These are phyloP conservation scores for Scolopax bukidnonensis DNA, from an alignment of 2,797 vertebrate genomes.

Conservation along the genomic window DNA sequence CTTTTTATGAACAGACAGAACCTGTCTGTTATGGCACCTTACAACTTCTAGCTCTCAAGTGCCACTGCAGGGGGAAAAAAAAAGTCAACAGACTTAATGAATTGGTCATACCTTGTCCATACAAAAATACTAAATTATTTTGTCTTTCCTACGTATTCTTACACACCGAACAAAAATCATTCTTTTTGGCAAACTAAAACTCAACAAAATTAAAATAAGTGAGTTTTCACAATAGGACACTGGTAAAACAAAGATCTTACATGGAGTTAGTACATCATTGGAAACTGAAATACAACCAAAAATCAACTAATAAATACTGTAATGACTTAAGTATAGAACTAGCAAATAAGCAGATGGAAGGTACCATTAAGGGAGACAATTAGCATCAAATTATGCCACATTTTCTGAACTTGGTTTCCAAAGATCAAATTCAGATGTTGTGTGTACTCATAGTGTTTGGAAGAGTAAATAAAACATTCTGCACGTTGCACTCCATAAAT, in stretches of 20 bases:
- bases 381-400: slow-evolving; percentile 55
- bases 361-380: slow-evolving; percentile 60
- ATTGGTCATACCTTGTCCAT: not conserved
- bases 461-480: slow-evolving; percentile 76
- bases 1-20: not conserved
- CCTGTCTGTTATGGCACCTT: not conserved
- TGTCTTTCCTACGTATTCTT: not conserved
- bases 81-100: not conserved
- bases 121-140: not conserved
- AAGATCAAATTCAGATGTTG: slow-evolving; percentile 76
- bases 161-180: not conserved
- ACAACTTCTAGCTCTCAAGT: not conserved
- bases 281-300: slow-evolving; percentile 32
- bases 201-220: not conserved
- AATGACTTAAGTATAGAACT: slow-evolving; percentile 48
- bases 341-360: slow-evolving; percentile 60
- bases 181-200: not conserved
- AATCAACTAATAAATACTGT: slow-evolving; percentile 46
- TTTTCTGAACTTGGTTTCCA: slow-evolving; percentile 70
- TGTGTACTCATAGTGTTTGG: slow-evolving; percentile 55
- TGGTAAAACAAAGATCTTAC: not conserved
- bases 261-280: not conserved
- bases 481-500: slow-evolving; percentile 67
- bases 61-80: not conserved
- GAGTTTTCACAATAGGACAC: not conserved